phyloP scores from a whole-genome alignment of 2,113 vertebrate genomes.

The Otocyon megalotis region DNA sequence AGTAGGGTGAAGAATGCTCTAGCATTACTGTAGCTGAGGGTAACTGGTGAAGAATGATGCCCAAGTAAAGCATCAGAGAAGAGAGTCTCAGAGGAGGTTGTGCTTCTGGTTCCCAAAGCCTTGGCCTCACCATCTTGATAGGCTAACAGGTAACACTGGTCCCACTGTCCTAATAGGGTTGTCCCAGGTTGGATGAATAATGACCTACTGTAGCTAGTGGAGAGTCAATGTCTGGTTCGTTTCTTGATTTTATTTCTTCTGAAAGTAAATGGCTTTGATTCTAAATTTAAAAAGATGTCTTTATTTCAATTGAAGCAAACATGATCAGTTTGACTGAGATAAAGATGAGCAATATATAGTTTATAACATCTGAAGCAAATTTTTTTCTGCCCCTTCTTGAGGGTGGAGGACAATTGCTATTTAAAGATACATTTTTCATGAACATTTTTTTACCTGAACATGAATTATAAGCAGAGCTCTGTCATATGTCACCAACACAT shows the following conservation, averaged over 20 bases:
- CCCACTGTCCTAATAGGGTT: not conserved
- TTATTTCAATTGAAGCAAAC: constrained; percentile 71
- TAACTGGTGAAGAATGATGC: not conserved
- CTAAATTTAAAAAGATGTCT: not conserved
- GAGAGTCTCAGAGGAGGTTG: not conserved
- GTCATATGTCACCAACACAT: constrained; percentile 71
- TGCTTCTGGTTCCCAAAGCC: not conserved
- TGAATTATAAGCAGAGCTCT: constrained; percentile 73
- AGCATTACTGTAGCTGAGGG: not conserved
- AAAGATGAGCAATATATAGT: constrained; percentile 77
- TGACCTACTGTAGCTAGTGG: not conserved
- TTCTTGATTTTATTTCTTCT: constrained; percentile 54
- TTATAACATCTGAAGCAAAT: constrained; percentile 79
- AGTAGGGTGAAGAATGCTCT: not conserved
- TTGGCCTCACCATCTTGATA: not conserved
- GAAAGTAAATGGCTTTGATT: constrained; percentile 19
- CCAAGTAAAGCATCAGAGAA: not conserved
- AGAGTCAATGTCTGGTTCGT: constrained; percentile 8
- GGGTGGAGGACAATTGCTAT: constrained; percentile 75
- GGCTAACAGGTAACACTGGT: not conserved
- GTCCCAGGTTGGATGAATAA: not conserved
- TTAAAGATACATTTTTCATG: constrained; percentile 76
- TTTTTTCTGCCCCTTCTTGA: constrained; percentile 77
- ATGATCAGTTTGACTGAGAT: constrained; percentile 77
- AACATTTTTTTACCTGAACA: constrained; percentile 81